A percentile compares a stretch with the other conserved stretches of the same genome.
These are phyloP conservation scores for Zeus faber DNA, from an alignment of 2,113 vertebrate genomes.

Conservation along the genomic window DNA sequence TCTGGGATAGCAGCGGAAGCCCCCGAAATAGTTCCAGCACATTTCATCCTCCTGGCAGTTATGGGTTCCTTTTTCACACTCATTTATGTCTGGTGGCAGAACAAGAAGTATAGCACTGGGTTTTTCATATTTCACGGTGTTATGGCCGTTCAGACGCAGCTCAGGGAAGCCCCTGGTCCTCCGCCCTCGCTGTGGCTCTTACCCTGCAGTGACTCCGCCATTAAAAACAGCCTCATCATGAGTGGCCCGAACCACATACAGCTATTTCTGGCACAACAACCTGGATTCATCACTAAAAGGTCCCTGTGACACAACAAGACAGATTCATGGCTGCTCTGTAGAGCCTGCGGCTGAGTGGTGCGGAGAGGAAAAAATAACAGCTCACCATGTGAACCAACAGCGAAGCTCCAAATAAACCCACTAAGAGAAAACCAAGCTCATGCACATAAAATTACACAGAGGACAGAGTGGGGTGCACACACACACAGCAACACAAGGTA, in stretches of 20 bases:
- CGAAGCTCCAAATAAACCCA: constrained; percentile 60
- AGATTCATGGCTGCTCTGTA: constrained; percentile 54
- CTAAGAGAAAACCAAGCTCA: constrained; percentile 52
- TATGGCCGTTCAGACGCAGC: constrained; percentile 1
- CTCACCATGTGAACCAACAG: constrained; percentile 42
- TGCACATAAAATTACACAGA: constrained; percentile 61
- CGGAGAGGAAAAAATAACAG: constrained; percentile 55
- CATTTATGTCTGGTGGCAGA: constrained; percentile 85
- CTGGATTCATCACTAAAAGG: too few species aligned
- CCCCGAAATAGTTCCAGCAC: constrained; percentile 96
- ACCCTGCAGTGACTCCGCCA: constrained; percentile 13
- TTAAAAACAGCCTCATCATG: constrained; percentile 65
- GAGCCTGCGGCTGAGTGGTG: constrained; percentile 57
- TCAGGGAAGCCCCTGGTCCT: constrained; percentile 44
- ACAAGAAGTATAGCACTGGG: too few species aligned
- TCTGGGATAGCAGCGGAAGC: constrained; percentile 93
- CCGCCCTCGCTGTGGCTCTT: constrained; percentile 30
- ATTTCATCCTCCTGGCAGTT: constrained; percentile 92
- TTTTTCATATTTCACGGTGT: too few species aligned
- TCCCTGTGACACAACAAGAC: constrained; percentile 51
- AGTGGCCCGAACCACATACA: constrained; percentile 44
- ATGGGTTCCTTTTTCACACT: constrained; percentile 86
- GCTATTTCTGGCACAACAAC: constrained; percentile 68
- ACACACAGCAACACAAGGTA: constrained; percentile 38
- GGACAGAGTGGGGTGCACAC: constrained; percentile 38